These are phyloP conservation scores for Antheraea yamamai DNA, from an alignment of 2,888 invertebrate genomes.

Conservation along the genomic window DNA sequence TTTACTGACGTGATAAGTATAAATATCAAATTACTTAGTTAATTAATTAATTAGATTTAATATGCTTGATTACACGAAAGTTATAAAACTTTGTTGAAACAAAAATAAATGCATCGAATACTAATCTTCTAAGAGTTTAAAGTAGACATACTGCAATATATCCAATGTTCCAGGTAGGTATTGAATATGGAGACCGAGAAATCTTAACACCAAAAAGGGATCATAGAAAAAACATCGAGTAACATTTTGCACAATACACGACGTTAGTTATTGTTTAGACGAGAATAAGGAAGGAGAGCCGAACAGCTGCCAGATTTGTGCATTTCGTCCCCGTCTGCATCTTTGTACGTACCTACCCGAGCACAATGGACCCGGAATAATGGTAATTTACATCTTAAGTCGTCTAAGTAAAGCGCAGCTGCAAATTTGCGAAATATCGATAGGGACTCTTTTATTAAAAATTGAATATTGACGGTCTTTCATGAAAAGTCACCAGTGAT, in stretches of 20 bases:
- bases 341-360: slow-evolving; percentile 66
- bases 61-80: no score
- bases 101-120: background rate
- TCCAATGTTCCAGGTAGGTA: background rate
- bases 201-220: slow-evolving; percentile 43
- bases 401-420: slow-evolving; percentile 77
- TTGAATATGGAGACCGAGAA: background rate
- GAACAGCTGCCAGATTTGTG: slow-evolving; percentile 80
- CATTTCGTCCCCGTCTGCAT: slow-evolving; percentile 78
- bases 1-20: background rate
- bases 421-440: slow-evolving; percentile 62
- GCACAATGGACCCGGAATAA: slow-evolving; percentile 72
- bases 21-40: no score
- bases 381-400: slow-evolving; percentile 82
- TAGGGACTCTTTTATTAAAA: slow-evolving; percentile 52
- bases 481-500: slow-evolving; percentile 49
- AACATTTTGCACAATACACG: slow-evolving; percentile 77
- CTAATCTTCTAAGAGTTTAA: background rate
- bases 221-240: slow-evolving; percentile 60
- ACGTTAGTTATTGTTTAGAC: slow-evolving; percentile 65
- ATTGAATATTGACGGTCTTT: slow-evolving; percentile 49
- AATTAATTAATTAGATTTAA: no score
- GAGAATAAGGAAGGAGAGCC: slow-evolving; percentile 69
- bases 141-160: background rate
- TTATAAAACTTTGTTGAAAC: no score